These are phyloP conservation scores for Alcis repandata DNA, from an alignment of 2,888 invertebrate genomes.

Conservation along the genomic window DNA sequence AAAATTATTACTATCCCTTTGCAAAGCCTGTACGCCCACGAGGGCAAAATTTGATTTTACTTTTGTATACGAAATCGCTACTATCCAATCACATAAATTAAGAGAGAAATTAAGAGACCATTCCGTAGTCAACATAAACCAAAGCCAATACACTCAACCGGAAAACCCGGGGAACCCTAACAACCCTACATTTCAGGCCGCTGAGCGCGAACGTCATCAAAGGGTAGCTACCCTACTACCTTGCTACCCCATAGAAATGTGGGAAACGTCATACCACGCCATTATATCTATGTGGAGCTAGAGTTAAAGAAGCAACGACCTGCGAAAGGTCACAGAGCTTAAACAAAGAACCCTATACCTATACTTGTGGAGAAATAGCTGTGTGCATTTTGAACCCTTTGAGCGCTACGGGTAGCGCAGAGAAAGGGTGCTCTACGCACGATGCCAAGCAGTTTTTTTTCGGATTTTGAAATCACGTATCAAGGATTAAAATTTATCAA, in stretches of 20 bases:
- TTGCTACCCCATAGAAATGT: slow-evolving; percentile 26
- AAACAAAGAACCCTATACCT: slow-evolving; percentile 15
- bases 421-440: no score
- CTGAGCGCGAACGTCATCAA: slow-evolving; percentile 36
- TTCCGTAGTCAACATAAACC: slow-evolving; percentile 30
- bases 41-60: neutral
- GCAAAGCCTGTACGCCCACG: neutral
- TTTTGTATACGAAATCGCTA: neutral
- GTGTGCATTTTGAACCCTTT: slow-evolving; percentile 17
- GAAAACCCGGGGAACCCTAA: slow-evolving; percentile 38
- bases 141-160: slow-evolving; percentile 29
- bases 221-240: slow-evolving; percentile 38
- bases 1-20: neutral
- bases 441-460: no score
- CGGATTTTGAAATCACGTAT: no score
- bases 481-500: no score
- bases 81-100: slow-evolving; percentile 21
- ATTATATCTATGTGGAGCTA: slow-evolving; percentile 2
- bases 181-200: slow-evolving; percentile 38
- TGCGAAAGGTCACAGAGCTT: slow-evolving; percentile 19
- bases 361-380: slow-evolving; percentile 6
- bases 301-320: slow-evolving; percentile 22
- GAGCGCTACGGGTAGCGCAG: no score
- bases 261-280: slow-evolving; percentile 16
- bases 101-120: no score